These are phyloP conservation scores for Uromys caudimaculatus DNA, from an alignment of 2,797 vertebrate genomes.

Conservation along the genomic window DNA sequence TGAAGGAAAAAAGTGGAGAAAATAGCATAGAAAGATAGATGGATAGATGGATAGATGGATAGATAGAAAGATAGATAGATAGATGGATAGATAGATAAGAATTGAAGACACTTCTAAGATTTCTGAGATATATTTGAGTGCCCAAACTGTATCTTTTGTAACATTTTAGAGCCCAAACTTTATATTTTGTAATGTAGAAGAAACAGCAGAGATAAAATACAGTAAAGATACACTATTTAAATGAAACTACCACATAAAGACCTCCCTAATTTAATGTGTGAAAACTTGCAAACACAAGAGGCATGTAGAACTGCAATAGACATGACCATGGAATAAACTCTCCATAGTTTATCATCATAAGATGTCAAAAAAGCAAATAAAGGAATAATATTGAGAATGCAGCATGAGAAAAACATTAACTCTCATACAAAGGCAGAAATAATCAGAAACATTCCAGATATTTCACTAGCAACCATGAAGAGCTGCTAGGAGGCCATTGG, in stretches of 20 bases:
- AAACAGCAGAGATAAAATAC: not conserved
- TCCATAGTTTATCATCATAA: not conserved
- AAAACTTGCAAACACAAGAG: not conserved
- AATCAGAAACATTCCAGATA: not conserved
- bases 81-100: not conserved
- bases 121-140: not conserved
- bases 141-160: not conserved
- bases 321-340: not conserved
- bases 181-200: not conserved
- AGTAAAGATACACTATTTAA: not conserved
- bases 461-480: not conserved
- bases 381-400: not conserved
- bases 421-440: not conserved
- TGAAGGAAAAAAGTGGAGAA: not conserved
- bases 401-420: not conserved
- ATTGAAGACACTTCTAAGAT: not conserved
- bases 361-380: not conserved
- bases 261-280: no score
- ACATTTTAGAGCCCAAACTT: not conserved
- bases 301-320: not conserved
- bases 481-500: not conserved
- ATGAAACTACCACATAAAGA: not conserved
- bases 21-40: not conserved
- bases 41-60: not conserved
- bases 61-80: no score